phyloP scores from a whole-genome alignment of 2,888 invertebrate species.

The Lypha dubia region DNA sequence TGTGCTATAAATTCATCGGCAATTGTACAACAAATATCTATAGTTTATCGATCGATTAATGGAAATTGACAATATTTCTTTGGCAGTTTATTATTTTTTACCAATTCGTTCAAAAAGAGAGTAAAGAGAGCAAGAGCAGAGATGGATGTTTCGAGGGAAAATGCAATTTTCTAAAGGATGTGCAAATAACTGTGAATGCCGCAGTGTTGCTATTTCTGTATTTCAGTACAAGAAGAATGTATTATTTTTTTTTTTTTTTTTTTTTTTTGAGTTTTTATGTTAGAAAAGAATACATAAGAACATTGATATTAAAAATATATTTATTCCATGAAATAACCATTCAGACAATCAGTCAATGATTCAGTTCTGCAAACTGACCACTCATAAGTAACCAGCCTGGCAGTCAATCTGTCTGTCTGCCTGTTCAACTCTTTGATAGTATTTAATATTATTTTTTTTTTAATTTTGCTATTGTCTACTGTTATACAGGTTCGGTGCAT shows the following conservation, averaged over 20 bases:
- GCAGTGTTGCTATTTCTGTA: neutral
- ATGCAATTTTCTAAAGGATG: conserved; percentile 39
- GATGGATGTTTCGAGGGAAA: neutral
- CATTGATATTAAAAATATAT: neutral
- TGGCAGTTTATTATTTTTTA: neutral
- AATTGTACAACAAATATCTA: neutral
- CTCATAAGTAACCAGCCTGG: neutral
- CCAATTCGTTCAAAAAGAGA: neutral
- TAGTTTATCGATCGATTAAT: conserved; percentile 61
- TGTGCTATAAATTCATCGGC: neutral
- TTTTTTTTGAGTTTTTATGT: too few species aligned
- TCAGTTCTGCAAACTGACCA: conserved; percentile 48
- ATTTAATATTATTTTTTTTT: neutral
- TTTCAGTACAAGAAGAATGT: neutral
- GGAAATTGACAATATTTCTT: conserved; percentile 52
- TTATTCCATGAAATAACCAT: conserved; percentile 52
- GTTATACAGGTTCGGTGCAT: conserved; percentile 11
- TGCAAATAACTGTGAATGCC: neutral
- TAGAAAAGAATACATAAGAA: neutral
- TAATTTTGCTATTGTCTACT: conserved; percentile 3
- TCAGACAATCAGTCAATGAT: conserved; percentile 50
- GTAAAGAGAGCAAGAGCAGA: conserved; percentile 1
- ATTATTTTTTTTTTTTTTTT: neutral
- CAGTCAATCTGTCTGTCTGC: neutral
- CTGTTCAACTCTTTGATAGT: conserved; percentile 5